Conservation (phyloP, 2,888 invertebrate species). For the Dryobota labecula region DNA sequence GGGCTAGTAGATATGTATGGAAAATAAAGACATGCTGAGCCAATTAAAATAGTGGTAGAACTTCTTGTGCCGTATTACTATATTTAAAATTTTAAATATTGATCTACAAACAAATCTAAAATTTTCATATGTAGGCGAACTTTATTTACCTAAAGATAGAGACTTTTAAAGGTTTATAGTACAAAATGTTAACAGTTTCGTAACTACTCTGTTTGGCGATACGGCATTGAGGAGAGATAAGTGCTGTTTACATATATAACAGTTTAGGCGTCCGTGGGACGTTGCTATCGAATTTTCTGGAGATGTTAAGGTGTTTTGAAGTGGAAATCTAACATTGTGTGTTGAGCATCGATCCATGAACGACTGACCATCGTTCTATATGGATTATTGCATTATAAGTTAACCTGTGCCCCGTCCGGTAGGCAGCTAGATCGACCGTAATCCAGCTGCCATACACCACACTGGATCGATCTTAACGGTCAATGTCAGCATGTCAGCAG, state of each 20-base stretch:
- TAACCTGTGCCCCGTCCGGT: not conserved
- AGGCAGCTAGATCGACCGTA: not conserved
- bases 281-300: slow-evolving; percentile 20
- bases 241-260: slow-evolving; percentile 16
- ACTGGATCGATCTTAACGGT: not conserved
- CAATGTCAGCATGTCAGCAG: not conserved
- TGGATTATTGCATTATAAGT: too few relatives aligned
- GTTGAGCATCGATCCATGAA: not conserved
- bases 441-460: not conserved
- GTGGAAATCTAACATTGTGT: not conserved
- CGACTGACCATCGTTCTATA: not conserved
- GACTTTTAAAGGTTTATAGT: slow-evolving; percentile 39
- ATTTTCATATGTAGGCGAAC: not conserved
- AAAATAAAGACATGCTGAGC: too few relatives aligned
- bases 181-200: slow-evolving; percentile 50
- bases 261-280: slow-evolving; percentile 37
- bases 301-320: not conserved
- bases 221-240: slow-evolving; percentile 58
- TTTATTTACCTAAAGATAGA: slow-evolving; percentile 56
- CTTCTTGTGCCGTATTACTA: too few relatives aligned
- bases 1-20: too few relatives aligned
- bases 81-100: not conserved
- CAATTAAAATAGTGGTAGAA: too few relatives aligned
- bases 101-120: not conserved
- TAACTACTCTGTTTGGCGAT: slow-evolving; percentile 43